These are phyloP conservation scores for Echeneis naucrates DNA, from an alignment of 2,797 vertebrate genomes.

Conservation along the genomic window DNA sequence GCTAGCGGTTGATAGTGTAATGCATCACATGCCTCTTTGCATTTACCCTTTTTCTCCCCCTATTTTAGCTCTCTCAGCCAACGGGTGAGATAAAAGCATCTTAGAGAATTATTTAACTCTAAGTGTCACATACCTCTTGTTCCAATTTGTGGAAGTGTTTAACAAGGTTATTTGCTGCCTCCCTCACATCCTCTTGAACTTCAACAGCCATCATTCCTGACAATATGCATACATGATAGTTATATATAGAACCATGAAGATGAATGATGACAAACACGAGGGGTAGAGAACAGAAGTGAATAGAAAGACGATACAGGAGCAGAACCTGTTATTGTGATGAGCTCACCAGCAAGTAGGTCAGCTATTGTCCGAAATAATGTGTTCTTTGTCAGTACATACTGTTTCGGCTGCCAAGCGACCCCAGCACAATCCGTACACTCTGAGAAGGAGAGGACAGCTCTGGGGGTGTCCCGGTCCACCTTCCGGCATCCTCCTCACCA, in stretches of 20 bases:
- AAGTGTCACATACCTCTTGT: constrained; percentile 90
- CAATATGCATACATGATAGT: constrained; percentile 20
- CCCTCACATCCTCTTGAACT: constrained; percentile 96
- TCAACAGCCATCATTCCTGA: constrained; percentile 92
- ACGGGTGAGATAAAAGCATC: constrained; percentile 11
- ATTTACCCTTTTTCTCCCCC: constrained; percentile 13
- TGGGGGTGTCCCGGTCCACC: constrained; percentile 93
- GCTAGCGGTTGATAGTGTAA: constrained; percentile 4
- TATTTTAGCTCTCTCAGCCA: constrained; percentile 13
- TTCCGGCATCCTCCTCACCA: constrained; percentile 89
- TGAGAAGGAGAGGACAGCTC: constrained; percentile 93
- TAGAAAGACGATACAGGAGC: constrained; percentile 51
- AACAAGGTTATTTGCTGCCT: constrained; percentile 96
- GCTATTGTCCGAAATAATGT: constrained; percentile 70
- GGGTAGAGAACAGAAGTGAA: constrained; percentile 1
- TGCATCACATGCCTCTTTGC: constrained; percentile 2
- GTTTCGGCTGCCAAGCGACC: constrained; percentile 89
- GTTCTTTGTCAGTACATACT: constrained; percentile 84
- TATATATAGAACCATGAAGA: constrained; percentile 37
- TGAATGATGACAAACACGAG: constrained; percentile 15
- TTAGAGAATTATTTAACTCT: background rate
- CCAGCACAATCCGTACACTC: constrained; percentile 89
- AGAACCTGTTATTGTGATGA: constrained; percentile 33
- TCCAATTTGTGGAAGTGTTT: constrained; percentile 99
- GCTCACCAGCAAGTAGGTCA: constrained; percentile 67